Evolutionary conservation across 2,113 vertebrate genomes (phyloP).

Genomic region (Mugil cephalus): DNA sequence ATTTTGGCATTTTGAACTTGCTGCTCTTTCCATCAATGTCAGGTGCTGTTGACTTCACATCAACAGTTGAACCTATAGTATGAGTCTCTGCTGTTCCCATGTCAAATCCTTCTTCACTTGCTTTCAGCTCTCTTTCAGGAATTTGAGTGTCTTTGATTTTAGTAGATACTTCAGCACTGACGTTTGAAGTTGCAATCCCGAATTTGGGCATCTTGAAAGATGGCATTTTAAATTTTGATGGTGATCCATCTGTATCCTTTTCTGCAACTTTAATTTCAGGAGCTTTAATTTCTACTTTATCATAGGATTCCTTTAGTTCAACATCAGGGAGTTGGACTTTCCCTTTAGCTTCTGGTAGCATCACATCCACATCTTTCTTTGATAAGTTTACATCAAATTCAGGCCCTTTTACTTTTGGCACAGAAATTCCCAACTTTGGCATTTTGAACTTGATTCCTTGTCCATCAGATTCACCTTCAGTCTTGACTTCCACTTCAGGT

Average conservation of each 20-base stretch:
- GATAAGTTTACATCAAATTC: conserved; percentile 17
- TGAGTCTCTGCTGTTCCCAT: conserved; percentile 11
- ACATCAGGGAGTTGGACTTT: conserved; percentile 1
- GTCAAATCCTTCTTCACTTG: neutral
- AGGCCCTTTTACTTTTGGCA: conserved; percentile 23
- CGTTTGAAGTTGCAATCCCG: conserved; percentile 31
- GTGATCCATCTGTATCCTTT: conserved; percentile 25
- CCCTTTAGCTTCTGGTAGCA: conserved; percentile 7
- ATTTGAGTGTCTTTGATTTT: conserved; percentile 19
- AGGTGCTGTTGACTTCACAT: too few relatives aligned
- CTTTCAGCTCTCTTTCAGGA: neutral
- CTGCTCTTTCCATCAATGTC: conserved; percentile 26
- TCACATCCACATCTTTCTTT: conserved; percentile 27
- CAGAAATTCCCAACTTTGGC: conserved; percentile 44
- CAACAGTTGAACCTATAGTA: neutral
- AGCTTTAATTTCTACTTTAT: conserved; percentile 8
- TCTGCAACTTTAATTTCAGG: neutral
- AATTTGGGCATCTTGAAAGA: conserved; percentile 65
- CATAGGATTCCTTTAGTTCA: conserved; percentile 17
- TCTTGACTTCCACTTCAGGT: conserved; percentile 16
- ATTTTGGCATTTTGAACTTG: conserved; percentile 61
- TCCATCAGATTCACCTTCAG: conserved; percentile 15
- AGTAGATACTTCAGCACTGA: neutral
- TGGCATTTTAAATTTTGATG: conserved; percentile 65
- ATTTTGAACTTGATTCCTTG: conserved; percentile 50